These are phyloP conservation scores for Acleris literana DNA, from an alignment of 2,888 invertebrate genomes.

Conservation along the genomic window DNA sequence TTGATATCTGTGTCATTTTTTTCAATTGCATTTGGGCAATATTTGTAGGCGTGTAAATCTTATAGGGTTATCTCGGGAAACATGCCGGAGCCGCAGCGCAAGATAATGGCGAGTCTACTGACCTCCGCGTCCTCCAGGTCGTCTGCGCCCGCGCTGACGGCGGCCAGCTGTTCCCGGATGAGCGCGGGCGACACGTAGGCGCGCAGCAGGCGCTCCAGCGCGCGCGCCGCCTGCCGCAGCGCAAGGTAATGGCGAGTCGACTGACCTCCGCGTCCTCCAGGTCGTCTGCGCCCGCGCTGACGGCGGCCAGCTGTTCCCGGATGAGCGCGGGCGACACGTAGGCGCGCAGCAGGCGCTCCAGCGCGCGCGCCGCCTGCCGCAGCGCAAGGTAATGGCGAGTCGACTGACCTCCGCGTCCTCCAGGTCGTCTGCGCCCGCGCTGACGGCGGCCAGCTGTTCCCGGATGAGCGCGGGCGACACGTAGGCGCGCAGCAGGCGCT, in stretches of 20 bases:
- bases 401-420: slow-evolving; percentile 3
- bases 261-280: background rate
- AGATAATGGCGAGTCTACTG: no score
- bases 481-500: slow-evolving; percentile 85
- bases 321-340: slow-evolving; percentile 47
- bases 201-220: slow-evolving; percentile 88
- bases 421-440: background rate
- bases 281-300: no score
- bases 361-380: slow-evolving; percentile 71
- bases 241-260: slow-evolving; percentile 28
- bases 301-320: slow-evolving; percentile 33
- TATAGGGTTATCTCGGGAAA: no score
- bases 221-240: slow-evolving; percentile 76
- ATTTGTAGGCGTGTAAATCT: no score
- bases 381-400: slow-evolving; percentile 58
- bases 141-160: no score
- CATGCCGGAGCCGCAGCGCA: no score
- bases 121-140: slow-evolving; percentile 4
- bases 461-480: slow-evolving; percentile 47
- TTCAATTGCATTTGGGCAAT: no score
- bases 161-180: slow-evolving; percentile 33
- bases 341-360: slow-evolving; percentile 89
- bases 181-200: slow-evolving; percentile 63
- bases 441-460: slow-evolving; percentile 39
- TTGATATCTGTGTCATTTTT: no score